Base-by-base conservation (phyloP, 2,113 vertebrate species). In the Tautogolabrus adspersus region DNA sequence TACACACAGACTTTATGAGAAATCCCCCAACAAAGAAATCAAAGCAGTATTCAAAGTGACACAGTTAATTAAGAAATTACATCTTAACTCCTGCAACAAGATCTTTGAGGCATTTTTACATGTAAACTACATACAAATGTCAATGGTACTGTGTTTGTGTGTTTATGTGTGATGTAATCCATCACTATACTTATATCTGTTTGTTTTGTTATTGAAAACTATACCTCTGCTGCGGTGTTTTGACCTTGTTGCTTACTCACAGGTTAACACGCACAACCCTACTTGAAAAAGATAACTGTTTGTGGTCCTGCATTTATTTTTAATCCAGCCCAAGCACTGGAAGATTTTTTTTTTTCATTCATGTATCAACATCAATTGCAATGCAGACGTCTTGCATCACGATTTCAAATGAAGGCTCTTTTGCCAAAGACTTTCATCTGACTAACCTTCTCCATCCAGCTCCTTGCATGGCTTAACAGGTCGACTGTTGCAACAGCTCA, bases 91-190 rank as follows among this genome's bases (percentile, higher is more conserved):
- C 44, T 15, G 44, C 11, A 15, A 46, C 44, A 46, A 7, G 18
- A 19, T 49, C 16, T 18, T 7, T 49, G 37, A 37, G 22, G 44
- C 46, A 60, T 65, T 84, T 54, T 65, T 40, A 44, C 40, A 42
- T 9, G 8, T 6, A 67, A 9, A 59, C 58, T 34, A 58, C 65
- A 78, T 72, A 52, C 47, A 79, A 60, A 77, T 87, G 62, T 90
- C 86, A 79, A n/a, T 85, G 64, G 34, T 83, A 26, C 56, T 64
- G 60, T 90, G 71, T 91, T 58, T 87, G 83, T 92, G 82, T 90
- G 66, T 93, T 60, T 84, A 79, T 87, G 71, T 91, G 91, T 91
- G 87, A 89, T 83, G 92, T 89, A 89, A 77, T 71, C 77, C 89
- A 90, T 93, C 89, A 87, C 87, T 86, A 75, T 82, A 75, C 60